phyloP scores from a whole-genome alignment of 30 jellyfish, hydroid and myxozoan species.

The Hydractinia echinata region DNA sequence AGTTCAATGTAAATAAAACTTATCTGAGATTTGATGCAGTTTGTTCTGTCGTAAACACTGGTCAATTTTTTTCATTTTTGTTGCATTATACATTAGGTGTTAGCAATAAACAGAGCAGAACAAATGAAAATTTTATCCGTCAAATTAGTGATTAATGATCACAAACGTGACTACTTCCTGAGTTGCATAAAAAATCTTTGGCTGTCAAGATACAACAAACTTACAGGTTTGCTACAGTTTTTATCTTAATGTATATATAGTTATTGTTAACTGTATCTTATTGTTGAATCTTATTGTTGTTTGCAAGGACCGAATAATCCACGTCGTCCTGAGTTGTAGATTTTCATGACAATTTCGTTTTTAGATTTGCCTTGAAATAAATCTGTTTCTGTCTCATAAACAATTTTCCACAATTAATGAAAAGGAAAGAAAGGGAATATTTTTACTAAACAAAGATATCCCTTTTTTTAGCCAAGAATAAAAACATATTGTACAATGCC shows the following conservation, averaged over 20 bases:
- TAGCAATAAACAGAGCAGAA: conserved; percentile 93
- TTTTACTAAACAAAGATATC: too few species aligned
- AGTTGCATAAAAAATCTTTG: conserved; percentile 37
- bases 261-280: neutral
- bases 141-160: conserved; percentile 38
- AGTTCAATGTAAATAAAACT: too few species aligned
- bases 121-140: conserved; percentile 55
- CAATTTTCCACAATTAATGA: too few species aligned
- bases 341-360: too few species aligned
- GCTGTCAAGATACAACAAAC: conserved; percentile 30
- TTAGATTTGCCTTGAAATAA: too few species aligned
- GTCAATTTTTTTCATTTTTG: neutral
- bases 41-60: neutral
- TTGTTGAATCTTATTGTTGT: too few species aligned
- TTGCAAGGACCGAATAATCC: too few species aligned
- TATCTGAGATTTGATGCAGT: neutral
- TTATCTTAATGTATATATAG: neutral
- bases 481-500: conserved; percentile 36
- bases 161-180: conserved; percentile 17
- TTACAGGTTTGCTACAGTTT: too few species aligned
- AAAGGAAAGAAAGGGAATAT: too few species aligned
- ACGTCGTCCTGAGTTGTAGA: too few species aligned
- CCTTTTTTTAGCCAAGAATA: conserved; percentile 40
- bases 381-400: too few species aligned
- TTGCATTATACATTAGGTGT: conserved; percentile 36